phyloP scores from a whole-genome alignment of 2,888 invertebrate species.

The Tenthredo livida region DNA sequence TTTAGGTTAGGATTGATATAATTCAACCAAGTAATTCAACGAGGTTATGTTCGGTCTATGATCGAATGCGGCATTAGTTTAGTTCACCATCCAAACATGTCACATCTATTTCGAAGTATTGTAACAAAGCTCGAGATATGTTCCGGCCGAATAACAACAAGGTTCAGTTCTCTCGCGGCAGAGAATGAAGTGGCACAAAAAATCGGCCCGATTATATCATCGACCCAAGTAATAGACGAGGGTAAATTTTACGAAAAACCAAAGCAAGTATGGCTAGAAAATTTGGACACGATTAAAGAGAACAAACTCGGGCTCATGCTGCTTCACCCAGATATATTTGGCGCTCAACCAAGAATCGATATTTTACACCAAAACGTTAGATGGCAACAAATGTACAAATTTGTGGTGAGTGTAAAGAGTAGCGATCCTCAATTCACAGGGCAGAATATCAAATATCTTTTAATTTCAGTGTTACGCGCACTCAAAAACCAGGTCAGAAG shows the following conservation, averaged over 20 bases:
- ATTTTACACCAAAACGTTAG: conserved; percentile 90
- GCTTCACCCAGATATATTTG: conserved; percentile 94
- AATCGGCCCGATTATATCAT: conserved; percentile 76
- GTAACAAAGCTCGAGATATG: conserved; percentile 60
- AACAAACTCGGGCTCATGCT: conserved; percentile 91
- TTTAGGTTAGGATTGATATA: background rate
- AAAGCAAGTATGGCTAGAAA: conserved; percentile 93
- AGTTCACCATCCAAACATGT: conserved; percentile 61
- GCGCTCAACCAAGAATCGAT: conserved; percentile 90
- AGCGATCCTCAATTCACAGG: too few species aligned
- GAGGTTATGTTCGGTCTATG: conserved; percentile 20
- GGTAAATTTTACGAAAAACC: conserved; percentile 80
- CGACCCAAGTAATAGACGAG: conserved; percentile 62
- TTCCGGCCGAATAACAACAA: conserved; percentile 59
- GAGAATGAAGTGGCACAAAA: conserved; percentile 16
- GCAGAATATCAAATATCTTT: background rate
- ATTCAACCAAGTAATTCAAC: too few species aligned
- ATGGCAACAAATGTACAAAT: conserved; percentile 92
- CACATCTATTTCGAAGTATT: conserved; percentile 65
- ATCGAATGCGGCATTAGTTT: background rate
- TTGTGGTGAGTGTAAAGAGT: conserved; percentile 81
- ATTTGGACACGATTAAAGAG: conserved; percentile 87
- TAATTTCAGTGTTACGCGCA: conserved; percentile 84
- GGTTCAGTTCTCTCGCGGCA: conserved; percentile 60
- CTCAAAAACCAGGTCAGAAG: conserved; percentile 90